Conservation (phyloP, 2,113 vertebrate species). For the Rhynchomys soricoides region DNA sequence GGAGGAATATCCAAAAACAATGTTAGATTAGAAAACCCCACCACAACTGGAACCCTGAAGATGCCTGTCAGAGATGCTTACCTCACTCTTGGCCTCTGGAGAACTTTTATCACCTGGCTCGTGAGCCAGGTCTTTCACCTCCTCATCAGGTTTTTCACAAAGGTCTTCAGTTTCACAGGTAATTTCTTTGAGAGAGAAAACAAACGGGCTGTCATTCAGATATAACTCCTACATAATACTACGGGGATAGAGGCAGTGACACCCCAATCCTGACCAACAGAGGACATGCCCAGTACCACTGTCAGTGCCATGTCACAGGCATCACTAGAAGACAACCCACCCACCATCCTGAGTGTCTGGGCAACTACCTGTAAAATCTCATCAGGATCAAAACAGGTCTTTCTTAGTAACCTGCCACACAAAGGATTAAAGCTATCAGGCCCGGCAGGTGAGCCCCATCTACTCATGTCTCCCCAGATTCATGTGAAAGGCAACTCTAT, state of each 20-base stretch:
- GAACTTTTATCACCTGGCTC: constrained; percentile 69
- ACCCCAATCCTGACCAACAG: rapidly evolving
- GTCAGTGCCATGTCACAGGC: rapidly evolving
- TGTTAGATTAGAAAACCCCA: rapidly evolving
- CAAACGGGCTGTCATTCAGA: rapidly evolving
- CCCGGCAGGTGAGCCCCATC: rapidly evolving
- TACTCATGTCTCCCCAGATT: too few relatives aligned
- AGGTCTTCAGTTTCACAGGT: constrained; percentile 96
- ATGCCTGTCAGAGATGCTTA: constrained; percentile 3
- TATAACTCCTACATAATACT: rapidly evolving
- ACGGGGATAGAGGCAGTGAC: background rate
- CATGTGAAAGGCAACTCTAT: background rate
- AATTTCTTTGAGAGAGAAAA: constrained; percentile 88
- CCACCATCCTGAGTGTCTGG: rapidly evolving
- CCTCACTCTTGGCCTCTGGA: constrained; percentile 78
- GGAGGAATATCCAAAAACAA: too few relatives aligned
- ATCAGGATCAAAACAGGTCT: too few relatives aligned
- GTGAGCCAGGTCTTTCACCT: constrained; percentile 84
- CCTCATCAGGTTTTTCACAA: constrained; percentile 94
- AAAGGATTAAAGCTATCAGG: background rate
- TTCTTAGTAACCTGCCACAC: background rate
- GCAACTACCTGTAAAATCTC: background rate
- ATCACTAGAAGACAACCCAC: too few relatives aligned
- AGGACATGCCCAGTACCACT: too few relatives aligned
- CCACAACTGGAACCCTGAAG: too few relatives aligned